Conservation (phyloP, 2,888 invertebrate species). For the Synergus umbraculus region DNA sequence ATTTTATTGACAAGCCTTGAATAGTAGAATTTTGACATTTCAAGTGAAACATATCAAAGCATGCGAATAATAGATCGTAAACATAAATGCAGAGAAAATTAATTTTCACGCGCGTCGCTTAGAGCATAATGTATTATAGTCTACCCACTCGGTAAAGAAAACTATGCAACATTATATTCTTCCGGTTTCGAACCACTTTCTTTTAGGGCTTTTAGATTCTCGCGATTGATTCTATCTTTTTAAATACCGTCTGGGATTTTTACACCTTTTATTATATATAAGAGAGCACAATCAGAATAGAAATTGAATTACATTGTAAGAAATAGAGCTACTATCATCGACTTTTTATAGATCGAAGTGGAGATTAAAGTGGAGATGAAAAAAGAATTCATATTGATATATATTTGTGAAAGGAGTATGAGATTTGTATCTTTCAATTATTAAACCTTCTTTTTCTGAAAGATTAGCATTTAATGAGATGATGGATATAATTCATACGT, state of each 20-base stretch:
- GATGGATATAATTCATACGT: background rate
- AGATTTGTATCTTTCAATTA: background rate
- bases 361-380: background rate
- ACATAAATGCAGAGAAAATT: slow-evolving; percentile 8
- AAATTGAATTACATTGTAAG: background rate
- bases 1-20: no score
- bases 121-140: slow-evolving; percentile 3
- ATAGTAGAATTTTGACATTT: no score
- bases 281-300: background rate
- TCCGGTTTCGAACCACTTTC: slow-evolving; percentile 22
- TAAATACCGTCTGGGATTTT: background rate
- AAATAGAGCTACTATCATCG: background rate
- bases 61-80: background rate
- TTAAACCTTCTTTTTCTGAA: background rate
- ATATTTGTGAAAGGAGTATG: no score
- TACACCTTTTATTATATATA: background rate
- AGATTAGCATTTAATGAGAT: slow-evolving; percentile 14
- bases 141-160: background rate
- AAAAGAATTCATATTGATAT: background rate
- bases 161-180: slow-evolving; percentile 11
- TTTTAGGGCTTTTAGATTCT: background rate
- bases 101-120: background rate
- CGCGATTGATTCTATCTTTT: background rate
- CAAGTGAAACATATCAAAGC: background rate
- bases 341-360: background rate